Evolutionary conservation across 1,140 invertebrate genomes (phyloP), one percentile per base, ranked within the genome.

Genomic region (Nasonia giraulti): DNA sequence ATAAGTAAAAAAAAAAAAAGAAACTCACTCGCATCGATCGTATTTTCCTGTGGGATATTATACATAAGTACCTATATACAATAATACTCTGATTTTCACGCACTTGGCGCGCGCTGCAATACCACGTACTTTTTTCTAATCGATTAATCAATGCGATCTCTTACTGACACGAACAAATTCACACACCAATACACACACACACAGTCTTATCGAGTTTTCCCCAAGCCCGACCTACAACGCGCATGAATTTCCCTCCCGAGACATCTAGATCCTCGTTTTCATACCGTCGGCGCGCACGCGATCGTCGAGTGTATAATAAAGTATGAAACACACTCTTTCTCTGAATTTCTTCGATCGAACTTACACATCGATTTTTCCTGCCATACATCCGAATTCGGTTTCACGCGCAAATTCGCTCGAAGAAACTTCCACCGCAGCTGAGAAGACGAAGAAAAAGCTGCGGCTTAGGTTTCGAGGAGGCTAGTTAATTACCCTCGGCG

Each of bases 61-160:
- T 40, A 7, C 0, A 40, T 44, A 37, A 37, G 12, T 44, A 74
- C 6, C 27, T 27, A 27, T 27, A 27, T 27, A 27, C 27, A 27
- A n/a, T 75, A 75, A 75, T 37, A 75, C 37, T 75, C 8, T 2
- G 73, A 75, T 37, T 75, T 75, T 75, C 73, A 71, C 37, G 73
- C 73, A 75, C 73, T 75, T 44, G 37, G 20, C 12, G 37, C 23
- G 71, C 71, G 66, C 11, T 74, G 71, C 71, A 27, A 10, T 74
- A 71, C 69, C n/a, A 31, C 69, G 31, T 44, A 37, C 73, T 75
- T 75, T 75, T 27, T 75, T 75, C 20, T 75, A 75, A 37, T 75
- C 37, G 37, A 75, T 71, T 31, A 71, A 71, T 71, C 23, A 71
- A 33, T 71, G 23, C 73, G 73, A 75, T 40, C 73, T 40, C 73